Evolutionary conservation across 2,113 vertebrate species (phyloP).

Genomic region (Dicentrarchus labrax): DNA sequence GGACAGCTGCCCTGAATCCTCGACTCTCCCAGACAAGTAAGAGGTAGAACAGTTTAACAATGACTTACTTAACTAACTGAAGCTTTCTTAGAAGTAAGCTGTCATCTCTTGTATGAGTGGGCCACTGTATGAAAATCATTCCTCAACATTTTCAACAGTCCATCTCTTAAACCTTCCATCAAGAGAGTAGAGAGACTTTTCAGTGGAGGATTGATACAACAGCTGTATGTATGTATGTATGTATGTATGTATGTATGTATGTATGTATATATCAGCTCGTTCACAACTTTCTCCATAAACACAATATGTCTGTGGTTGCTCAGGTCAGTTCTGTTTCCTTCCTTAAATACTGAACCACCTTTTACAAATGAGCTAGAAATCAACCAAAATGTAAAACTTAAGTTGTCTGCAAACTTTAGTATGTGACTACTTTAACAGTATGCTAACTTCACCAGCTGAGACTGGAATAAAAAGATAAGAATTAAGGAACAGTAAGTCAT

Average conservation of each 20-base stretch:
- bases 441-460: neutral
- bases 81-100: conserved; percentile 60
- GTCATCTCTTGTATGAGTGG: conserved; percentile 57
- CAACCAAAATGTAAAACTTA: neutral
- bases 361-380: conserved; percentile 7
- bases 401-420: neutral
- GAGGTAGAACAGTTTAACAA: conserved; percentile 62
- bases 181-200: conserved; percentile 7
- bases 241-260: no score
- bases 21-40: conserved; percentile 33
- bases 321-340: conserved; percentile 13
- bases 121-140: conserved; percentile 58
- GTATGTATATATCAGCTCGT: neutral
- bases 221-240: neutral
- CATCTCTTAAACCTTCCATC: conserved; percentile 39
- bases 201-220: neutral
- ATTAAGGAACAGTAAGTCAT: neutral
- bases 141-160: conserved; percentile 50
- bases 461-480: neutral
- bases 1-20: conserved; percentile 60
- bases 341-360: neutral
- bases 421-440: neutral
- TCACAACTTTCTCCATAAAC: neutral
- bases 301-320: neutral
- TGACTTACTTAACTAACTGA: conserved; percentile 57